Conservation (phyloP, 2,113 vertebrate species). For the Dissostichus mawsoni region DNA sequence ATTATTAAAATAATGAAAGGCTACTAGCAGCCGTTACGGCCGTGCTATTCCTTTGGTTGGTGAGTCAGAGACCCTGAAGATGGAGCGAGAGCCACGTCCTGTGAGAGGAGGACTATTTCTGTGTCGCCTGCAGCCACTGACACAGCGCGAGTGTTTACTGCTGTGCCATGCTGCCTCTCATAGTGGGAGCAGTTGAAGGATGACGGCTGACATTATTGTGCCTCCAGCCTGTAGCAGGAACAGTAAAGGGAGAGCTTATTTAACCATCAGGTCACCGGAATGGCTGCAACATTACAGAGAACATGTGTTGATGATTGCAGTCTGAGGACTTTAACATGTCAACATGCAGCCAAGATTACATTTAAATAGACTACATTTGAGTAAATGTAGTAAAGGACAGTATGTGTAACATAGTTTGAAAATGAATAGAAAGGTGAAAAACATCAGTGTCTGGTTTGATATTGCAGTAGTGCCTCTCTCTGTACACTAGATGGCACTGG, state of each 20-base stretch:
- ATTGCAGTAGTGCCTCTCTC: constrained; percentile 15
- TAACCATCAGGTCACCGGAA: constrained; percentile 73
- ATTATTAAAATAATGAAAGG: constrained; percentile 72
- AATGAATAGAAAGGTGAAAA: background rate
- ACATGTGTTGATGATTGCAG: constrained; percentile 41
- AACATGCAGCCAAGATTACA: constrained; percentile 28
- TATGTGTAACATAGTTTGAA: background rate
- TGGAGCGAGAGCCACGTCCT: constrained; percentile 62
- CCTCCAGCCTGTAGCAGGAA: constrained; percentile 75
- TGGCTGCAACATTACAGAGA: constrained; percentile 62
- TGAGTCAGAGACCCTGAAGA: constrained; percentile 74
- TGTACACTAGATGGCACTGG: constrained; percentile 82
- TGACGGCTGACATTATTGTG: constrained; percentile 78
- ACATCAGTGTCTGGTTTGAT: constrained; percentile 19
- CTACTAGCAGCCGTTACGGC: constrained; percentile 51
- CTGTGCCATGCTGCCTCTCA: constrained; percentile 77
- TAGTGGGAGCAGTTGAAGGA: constrained; percentile 78
- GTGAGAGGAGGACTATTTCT: constrained; percentile 79
- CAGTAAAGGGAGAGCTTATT: constrained; percentile 75
- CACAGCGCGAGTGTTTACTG: constrained; percentile 80
- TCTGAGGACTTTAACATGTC: constrained; percentile 33
- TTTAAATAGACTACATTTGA: constrained; percentile 13
- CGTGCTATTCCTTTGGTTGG: constrained; percentile 60
- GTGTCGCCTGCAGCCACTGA: constrained; percentile 80
- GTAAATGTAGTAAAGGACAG: constrained; percentile 17